Base-by-base conservation (phyloP, 2,797 vertebrate species). In the Podargus strigoides region DNA sequence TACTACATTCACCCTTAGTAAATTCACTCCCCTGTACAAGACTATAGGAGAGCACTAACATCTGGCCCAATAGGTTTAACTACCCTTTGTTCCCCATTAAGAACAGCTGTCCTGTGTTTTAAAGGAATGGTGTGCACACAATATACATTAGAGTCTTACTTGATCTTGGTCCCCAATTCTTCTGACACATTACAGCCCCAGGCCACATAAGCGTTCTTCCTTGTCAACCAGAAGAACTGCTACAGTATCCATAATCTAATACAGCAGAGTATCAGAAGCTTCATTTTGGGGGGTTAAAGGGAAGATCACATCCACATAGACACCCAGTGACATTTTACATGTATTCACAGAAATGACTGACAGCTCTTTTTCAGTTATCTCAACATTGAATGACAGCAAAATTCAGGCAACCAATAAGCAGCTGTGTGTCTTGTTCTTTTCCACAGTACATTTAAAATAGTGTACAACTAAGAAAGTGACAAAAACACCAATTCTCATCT, bases 1-100 rank as follows among this genome's bases (percentile, higher is more conserved):
- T 20, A 4, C 6, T 4, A 60, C 22, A 12, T 41, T 50, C 21
- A 68, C 18, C 5, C 6, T 36, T 14, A 18, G 0, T 66, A 66
- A 90, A 81, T 21, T 36, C n/a, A 22, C 3, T 91, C 13, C 19
- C 50, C 19, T 68, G 28, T 41, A n/a, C 42, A 46, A 52, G 26
- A 17, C 4, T 53, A 10, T 13, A 34, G 30, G 16, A 75, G 18
- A 74, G 6, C n/a, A 64, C 3, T 32, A 55, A 27, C 46, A n/a
- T 17, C 78, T 64, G 49, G 26, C 22, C 28, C 69, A 59, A 19
- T 4, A 70, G n/a, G 37, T 9, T 74, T 42, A 67, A 24, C 12
- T 27, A 11, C 27, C 23, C n/a, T 39, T 66, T 11, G 1, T 8
- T 82, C 2, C 30, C 14, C 53, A 30, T 5, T 2, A 60, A 67